Conservation (phyloP, 2,888 invertebrate genomes). For the Dichetophora obliterata region DNA sequence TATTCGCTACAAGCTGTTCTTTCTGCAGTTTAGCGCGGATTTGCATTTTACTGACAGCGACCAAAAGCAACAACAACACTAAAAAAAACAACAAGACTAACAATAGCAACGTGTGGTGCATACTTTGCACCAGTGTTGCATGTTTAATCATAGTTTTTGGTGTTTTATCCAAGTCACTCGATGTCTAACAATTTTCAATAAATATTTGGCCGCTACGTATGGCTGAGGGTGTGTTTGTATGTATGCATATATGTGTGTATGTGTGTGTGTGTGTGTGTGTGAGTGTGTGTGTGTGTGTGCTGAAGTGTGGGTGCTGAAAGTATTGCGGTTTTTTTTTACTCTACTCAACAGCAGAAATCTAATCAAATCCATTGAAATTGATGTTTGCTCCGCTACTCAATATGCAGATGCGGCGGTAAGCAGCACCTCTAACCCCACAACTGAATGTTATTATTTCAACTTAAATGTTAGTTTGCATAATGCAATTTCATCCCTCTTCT, state of each 20-base stretch:
- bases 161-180: neutral
- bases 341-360: slow-evolving; percentile 29
- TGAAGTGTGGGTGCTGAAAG: neutral
- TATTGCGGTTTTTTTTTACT: neutral
- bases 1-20: too few relatives aligned
- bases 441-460: neutral
- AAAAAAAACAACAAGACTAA: too few relatives aligned
- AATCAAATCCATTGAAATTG: slow-evolving; percentile 21
- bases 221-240: neutral
- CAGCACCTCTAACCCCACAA: neutral
- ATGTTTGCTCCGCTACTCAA: neutral
- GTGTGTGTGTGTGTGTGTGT: neutral
- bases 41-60: too few relatives aligned
- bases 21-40: too few relatives aligned
- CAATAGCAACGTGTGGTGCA: too few relatives aligned
- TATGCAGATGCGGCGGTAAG: too few relatives aligned
- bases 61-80: too few relatives aligned
- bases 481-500: neutral
- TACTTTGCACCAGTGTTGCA: neutral
- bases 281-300: neutral
- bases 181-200: slow-evolving; percentile 8
- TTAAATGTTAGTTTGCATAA: neutral
- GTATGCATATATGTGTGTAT: neutral
- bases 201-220: neutral
- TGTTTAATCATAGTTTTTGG: neutral